A percentile compares a stretch with the other conserved stretches of the same genome.
phyloP scores from a whole-genome alignment of 1,140 invertebrate genomes.

The Nasonia vitripennis region DNA sequence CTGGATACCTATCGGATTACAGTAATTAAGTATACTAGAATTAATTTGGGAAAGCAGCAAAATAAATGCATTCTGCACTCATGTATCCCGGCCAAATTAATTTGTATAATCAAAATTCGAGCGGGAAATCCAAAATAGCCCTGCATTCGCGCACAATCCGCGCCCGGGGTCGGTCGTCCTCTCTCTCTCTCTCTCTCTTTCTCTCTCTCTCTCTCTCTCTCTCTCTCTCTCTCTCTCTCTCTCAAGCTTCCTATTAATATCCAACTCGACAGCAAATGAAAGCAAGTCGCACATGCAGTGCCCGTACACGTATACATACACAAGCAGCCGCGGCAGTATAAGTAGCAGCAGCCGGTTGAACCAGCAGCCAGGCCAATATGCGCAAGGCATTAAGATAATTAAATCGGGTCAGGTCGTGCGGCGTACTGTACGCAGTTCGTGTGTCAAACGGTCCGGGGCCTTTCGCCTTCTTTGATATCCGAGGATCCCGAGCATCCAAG shows the following conservation, averaged over 20 bases:
- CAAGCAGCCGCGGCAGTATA: background rate
- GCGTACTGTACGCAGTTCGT: slow-evolving; percentile 51
- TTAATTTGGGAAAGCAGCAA: background rate
- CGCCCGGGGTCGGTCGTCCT: too few relatives aligned
- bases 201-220: background rate
- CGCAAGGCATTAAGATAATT: slow-evolving; percentile 54
- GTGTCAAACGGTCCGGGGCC: slow-evolving; percentile 58
- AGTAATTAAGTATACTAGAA: background rate
- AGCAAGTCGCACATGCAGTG: background rate
- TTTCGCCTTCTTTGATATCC: slow-evolving; percentile 66
- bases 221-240: background rate
- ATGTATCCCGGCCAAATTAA: background rate
- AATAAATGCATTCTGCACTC: background rate
- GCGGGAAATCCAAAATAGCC: background rate
- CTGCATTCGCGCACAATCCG: background rate
- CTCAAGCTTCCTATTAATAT: slow-evolving; percentile 15
- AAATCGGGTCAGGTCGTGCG: slow-evolving; percentile 53
- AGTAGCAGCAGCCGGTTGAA: background rate
- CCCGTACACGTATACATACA: background rate
- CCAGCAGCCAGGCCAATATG: slow-evolving; percentile 9
- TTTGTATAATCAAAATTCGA: slow-evolving; percentile 15
- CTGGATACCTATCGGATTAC: background rate
- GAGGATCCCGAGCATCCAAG: slow-evolving; percentile 50
- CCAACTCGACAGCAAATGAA: slow-evolving; percentile 13
- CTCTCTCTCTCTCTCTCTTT: background rate